Percentiles rank a stretch among this genome's conserved stretches.
Evolutionary conservation across 2,797 vertebrate species (phyloP).

Genomic region (Alauda arvensis): DNA sequence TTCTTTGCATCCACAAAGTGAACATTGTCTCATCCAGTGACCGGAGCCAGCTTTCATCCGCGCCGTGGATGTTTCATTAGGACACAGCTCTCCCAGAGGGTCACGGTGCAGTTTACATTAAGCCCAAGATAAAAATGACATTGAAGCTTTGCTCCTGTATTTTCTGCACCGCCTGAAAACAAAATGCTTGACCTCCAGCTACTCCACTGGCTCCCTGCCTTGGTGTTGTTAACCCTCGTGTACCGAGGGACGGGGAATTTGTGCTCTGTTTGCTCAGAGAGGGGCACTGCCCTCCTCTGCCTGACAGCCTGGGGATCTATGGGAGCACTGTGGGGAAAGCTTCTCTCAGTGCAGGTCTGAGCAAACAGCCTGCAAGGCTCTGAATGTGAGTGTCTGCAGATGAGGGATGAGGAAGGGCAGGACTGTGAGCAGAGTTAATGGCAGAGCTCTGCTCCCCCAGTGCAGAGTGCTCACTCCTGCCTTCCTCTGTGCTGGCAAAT

Average conservation of each 20-base stretch:
- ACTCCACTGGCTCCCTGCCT: conserved; percentile 7
- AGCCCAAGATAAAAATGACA: conserved; percentile 46
- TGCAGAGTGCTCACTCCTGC: background rate
- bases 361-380: background rate
- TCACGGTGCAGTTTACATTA: conserved; percentile 44
- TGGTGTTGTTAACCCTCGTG: background rate
- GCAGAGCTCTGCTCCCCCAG: background rate
- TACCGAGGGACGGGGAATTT: background rate
- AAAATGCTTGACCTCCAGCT: conserved; percentile 27
- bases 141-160: conserved; percentile 32
- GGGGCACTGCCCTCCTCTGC: background rate
- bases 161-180: conserved; percentile 29
- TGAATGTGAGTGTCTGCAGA: background rate
- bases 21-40: background rate
- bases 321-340: background rate
- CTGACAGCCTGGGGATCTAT: background rate
- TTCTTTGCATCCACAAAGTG: background rate
- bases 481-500: background rate
- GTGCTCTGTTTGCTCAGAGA: conserved; percentile 16
- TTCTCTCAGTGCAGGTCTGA: background rate
- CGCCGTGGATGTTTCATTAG: background rate
- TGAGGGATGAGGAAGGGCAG: background rate
- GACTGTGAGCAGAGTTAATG: background rate
- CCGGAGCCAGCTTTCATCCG: background rate
- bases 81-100: conserved; percentile 28